Evolutionary conservation across 2,888 invertebrate genomes (phyloP).

Genomic region (Campaea margaritaria): DNA sequence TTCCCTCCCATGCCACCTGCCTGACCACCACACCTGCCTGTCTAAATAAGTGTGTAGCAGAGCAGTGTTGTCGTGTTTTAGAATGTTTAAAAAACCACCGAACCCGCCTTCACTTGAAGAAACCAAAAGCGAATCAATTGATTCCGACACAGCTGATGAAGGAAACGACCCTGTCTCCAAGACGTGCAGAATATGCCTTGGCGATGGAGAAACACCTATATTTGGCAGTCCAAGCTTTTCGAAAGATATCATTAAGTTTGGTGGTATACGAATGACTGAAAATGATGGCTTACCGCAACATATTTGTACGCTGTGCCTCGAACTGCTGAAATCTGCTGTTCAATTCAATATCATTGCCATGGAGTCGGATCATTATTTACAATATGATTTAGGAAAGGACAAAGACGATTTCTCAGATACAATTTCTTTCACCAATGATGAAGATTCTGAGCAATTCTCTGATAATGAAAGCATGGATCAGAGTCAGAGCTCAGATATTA

Average conservation of each 20-base stretch:
- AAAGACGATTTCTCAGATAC: neutral
- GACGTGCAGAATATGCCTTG: neutral
- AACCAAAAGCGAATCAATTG: too few species aligned
- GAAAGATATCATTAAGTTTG: neutral
- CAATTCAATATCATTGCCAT: slow-evolving; percentile 11
- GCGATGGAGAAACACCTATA: neutral
- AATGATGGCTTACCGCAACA: slow-evolving; percentile 7
- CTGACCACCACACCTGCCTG: too few species aligned
- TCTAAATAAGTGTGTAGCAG: too few species aligned
- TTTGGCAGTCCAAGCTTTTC: neutral
- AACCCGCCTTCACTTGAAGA: too few species aligned
- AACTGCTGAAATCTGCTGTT: slow-evolving; percentile 9
- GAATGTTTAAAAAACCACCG: too few species aligned
- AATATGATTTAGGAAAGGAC: neutral
- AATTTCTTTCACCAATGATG: neutral
- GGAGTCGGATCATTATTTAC: slow-evolving; percentile 16
- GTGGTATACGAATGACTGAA: neutral
- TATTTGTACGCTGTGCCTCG: slow-evolving; percentile 8
- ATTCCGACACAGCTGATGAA: neutral
- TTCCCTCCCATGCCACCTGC: too few species aligned
- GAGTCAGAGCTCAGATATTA: slow-evolving; percentile 9
- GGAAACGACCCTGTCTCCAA: neutral
- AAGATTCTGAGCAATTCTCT: neutral
- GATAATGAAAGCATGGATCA: neutral
- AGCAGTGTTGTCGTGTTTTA: too few species aligned